phyloP scores from a whole-genome alignment of 2,113 vertebrate genomes.

The western clawed frog (Xenopus tropicalis) region DNA sequence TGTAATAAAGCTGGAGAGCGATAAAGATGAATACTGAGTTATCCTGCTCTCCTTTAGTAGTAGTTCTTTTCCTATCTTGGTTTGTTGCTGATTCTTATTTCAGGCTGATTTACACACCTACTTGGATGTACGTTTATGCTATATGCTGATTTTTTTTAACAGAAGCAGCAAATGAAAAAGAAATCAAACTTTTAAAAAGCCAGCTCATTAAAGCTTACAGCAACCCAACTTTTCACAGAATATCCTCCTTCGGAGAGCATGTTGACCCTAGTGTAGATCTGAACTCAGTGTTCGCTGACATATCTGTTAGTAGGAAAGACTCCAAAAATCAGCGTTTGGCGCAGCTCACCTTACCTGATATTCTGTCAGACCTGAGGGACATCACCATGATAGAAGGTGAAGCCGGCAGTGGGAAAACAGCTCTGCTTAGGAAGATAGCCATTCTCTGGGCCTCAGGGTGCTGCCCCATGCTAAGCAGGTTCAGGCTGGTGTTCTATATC shows the following conservation, averaged over 20 bases:
- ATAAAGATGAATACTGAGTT: too few relatives aligned
- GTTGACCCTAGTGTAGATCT: conserved; percentile 30
- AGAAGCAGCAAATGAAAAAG: conserved; percentile 28
- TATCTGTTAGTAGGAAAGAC: conserved; percentile 47
- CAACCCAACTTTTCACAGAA: conserved; percentile 32
- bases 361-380: conserved; percentile 46
- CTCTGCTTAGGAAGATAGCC: conserved; percentile 53
- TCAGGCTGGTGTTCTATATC: conserved; percentile 57
- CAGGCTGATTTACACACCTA: too few relatives aligned
- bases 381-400: conserved; percentile 56
- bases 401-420: conserved; percentile 51
- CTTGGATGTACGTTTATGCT: neutral
- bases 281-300: conserved; percentile 42
- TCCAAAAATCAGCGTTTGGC: conserved; percentile 38
- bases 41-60: too few relatives aligned
- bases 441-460: conserved; percentile 55
- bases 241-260: conserved; percentile 40
- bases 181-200: conserved; percentile 43
- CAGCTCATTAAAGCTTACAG: conserved; percentile 44
- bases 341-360: conserved; percentile 41
- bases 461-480: conserved; percentile 53
- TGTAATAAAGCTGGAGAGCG: too few relatives aligned
- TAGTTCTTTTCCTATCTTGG: too few relatives aligned
- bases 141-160: neutral
- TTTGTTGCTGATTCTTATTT: too few relatives aligned